Evolutionary conservation across 2,113 vertebrate genomes (phyloP), one percentile per base, ranked within the genome.

Genomic region (Eidolon helvum): DNA sequence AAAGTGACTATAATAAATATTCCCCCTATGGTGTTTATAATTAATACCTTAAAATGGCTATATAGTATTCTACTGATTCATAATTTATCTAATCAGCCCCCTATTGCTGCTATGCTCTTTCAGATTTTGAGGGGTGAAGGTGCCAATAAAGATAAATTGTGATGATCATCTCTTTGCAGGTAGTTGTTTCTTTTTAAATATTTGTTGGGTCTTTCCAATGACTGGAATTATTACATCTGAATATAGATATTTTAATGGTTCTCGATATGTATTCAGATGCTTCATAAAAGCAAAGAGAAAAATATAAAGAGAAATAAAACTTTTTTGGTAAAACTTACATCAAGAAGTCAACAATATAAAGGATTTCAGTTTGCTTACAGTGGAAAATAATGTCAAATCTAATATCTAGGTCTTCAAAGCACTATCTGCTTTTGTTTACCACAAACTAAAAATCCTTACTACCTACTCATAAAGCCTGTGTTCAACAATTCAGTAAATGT

Each of bases 211-310:
- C 14, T 85, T 83, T 80, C 74, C 43, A 93, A 40, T 14, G 68
- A 61, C 50, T 8, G 43, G 45, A 83, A 78, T 66, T 72, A 79
- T 85, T 68, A 85, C 50, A 68, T 33, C 28, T 69, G 28, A 95
- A 63, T 21, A 88, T 10, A 90, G 30, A 45, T 59, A 78, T 33
- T 38, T 78, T 86, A 68, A 53, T 53, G 2, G 10, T 87, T 96
- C 24, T 84, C 68, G 11, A 4, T 66, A 90, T 38, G 24, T 83
- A 66, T 38, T 86, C 68, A 61, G 68, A 80, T 72, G 63, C 63
- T 68, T 82, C 78, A 86, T 66, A 89, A 94, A 87, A 87, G 69
- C 53, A 53, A 90, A 63, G 14, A 75, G 66, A 92, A 97, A 95
- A 94, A 86, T 82, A 75, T 4, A 82, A 0, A 85, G 57, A 92